Percentiles rank a stretch among this genome's conserved stretches.
Conservation (phyloP, 2,113 vertebrate genomes). For the Lophius piscatorius region DNA sequence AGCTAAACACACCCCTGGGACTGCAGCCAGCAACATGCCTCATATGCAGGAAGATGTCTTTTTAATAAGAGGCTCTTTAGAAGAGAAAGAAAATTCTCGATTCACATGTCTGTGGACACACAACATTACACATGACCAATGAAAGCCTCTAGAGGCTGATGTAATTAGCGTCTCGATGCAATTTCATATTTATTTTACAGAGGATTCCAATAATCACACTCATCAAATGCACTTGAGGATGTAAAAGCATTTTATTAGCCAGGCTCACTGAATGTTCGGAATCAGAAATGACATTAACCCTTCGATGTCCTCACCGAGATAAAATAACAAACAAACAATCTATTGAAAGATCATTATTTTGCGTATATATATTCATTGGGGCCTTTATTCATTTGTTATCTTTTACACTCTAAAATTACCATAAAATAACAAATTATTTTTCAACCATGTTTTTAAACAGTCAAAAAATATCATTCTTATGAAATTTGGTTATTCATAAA, state of each 20-base stretch:
- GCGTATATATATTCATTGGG: too few relatives aligned
- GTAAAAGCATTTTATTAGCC: too few relatives aligned
- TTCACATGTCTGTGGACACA: constrained; percentile 24
- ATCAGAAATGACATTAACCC: constrained; percentile 5
- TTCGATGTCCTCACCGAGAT: constrained; percentile 21
- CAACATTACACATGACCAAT: not conserved
- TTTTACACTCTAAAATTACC: too few relatives aligned
- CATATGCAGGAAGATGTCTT: constrained; percentile 53
- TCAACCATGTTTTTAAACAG: too few relatives aligned
- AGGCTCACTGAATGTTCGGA: not conserved
- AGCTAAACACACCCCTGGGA: constrained; percentile 72
- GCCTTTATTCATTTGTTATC: too few relatives aligned
- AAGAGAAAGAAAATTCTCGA: constrained; percentile 35
- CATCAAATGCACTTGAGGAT: not conserved
- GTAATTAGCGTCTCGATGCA: too few relatives aligned
- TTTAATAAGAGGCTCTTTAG: constrained; percentile 54
- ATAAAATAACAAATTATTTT: too few relatives aligned
- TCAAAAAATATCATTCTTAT: too few relatives aligned
- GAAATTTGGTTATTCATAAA: too few relatives aligned
- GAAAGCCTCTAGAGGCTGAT: not conserved
- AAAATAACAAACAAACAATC: too few relatives aligned
- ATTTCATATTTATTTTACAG: constrained; percentile 7
- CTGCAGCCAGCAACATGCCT: constrained; percentile 46
- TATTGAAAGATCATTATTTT: too few relatives aligned
- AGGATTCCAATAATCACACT: constrained; percentile 1